Base-by-base conservation (phyloP, 2,888 invertebrate genomes). In the Eilema caniola region DNA sequence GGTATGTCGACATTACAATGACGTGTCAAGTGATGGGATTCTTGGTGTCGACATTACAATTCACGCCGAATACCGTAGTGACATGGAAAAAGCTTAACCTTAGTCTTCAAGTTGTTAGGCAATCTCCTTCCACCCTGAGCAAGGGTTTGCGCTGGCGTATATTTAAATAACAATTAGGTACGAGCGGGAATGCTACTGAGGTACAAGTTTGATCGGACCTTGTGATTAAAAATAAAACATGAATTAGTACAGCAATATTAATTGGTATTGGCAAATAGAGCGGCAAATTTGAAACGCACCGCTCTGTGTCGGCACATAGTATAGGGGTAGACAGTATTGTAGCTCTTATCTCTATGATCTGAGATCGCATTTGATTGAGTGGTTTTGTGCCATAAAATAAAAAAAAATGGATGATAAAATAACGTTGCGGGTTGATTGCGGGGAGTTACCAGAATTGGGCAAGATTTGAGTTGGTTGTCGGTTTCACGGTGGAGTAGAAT, bases 341-440 rank as follows among this genome's bases (percentile, higher is more conserved):
- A 24, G 72, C 57, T 47, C 66, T 73, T 74, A 82, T 80, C 76
- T 67, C 14, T 31, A 28, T 28, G 72, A 81, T 81, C 82, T 61
- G 25, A 64, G 66, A 71, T 74, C 79, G 12, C 37, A 61, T n/a
- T n/a, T n/a, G n/a, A n/a, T 23, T 47, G 64, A 75, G 74, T 73
- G 67, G 67, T 67, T 70, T 65, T 75, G 74, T 67, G 68, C 65
- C 67, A 56, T 66, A 47, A 63, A 77, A 65, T 70, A 59, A 62
- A 47, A 62, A 47, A 20, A 7, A 47, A 20, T 47, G 14, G 14
- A 11, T 41, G 20, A 3, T 47, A 41, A 16, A 16, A 41, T 41
- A 20, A 20, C 16, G 47, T 20, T 20, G 20, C 47, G 47, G 20
- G 20, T 20, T 16, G 3, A 3, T 37, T 12, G 33, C 3, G 12